A percentile compares a stretch with the other conserved stretches of the same genome.
Evolutionary conservation across 1,140 invertebrate genomes (phyloP).

Genomic region (Pseudomyrmex gracilis): DNA sequence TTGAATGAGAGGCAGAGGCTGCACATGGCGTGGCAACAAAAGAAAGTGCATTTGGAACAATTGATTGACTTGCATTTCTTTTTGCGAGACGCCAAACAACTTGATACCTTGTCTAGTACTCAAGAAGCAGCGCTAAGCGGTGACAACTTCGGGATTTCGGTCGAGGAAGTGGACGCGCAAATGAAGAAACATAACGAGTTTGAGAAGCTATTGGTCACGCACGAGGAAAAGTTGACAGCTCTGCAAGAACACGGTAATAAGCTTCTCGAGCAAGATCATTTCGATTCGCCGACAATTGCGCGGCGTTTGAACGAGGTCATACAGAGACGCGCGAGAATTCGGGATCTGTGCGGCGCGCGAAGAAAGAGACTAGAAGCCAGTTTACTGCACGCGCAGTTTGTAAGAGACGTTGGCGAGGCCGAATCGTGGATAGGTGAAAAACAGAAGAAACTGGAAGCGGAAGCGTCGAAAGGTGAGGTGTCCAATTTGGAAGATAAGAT

Average conservation of each 20-base stretch:
- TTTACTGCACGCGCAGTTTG: constrained; percentile 95
- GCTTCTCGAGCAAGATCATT: constrained; percentile 96
- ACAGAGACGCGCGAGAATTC: constrained; percentile 89
- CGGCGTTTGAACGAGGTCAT: constrained; percentile 90
- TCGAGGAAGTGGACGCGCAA: constrained; percentile 94
- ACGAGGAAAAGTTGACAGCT: constrained; percentile 94
- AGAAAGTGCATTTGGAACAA: constrained; percentile 96
- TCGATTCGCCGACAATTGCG: constrained; percentile 95
- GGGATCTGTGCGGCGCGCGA: constrained; percentile 88
- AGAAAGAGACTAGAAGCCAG: constrained; percentile 91
- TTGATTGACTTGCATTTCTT: constrained; percentile 98
- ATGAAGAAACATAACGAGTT: constrained; percentile 97
- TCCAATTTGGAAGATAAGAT: constrained; percentile 94
- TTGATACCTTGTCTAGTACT: constrained; percentile 94
- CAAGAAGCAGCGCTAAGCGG: constrained; percentile 92
- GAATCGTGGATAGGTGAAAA: constrained; percentile 98
- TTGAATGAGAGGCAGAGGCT: constrained; percentile 92
- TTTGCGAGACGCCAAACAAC: constrained; percentile 96
- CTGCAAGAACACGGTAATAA: constrained; percentile 95
- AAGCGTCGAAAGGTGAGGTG: constrained; percentile 89
- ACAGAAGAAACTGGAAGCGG: constrained; percentile 93
- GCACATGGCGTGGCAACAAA: constrained; percentile 94
- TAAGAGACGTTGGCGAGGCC: constrained; percentile 94
- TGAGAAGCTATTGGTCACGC: constrained; percentile 93
- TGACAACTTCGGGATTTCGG: constrained; percentile 88